These are phyloP conservation scores for Physella acuta DNA, from an alignment of 1,140 invertebrate species.

Conservation along the genomic window DNA sequence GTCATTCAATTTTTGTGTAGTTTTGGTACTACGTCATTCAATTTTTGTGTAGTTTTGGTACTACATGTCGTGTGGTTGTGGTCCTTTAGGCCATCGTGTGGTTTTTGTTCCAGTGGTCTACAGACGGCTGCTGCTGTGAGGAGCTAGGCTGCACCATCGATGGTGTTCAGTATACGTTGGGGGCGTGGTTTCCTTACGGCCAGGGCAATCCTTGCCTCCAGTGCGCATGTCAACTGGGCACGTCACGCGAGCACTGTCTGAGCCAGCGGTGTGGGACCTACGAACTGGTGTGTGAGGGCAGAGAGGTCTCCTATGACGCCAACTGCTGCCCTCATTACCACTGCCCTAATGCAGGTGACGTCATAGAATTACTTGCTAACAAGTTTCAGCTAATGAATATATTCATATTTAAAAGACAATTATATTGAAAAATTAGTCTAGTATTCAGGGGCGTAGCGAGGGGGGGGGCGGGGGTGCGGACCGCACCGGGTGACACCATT, in stretches of 20 bases:
- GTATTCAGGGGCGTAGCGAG: too few species aligned
- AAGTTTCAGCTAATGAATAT: neutral
- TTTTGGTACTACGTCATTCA: too few species aligned
- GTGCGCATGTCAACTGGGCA: slow-evolving; percentile 5
- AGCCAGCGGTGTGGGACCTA: slow-evolving; percentile 7
- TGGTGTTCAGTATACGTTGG: neutral
- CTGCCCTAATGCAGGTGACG: slow-evolving; percentile 10
- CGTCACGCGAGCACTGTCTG: slow-evolving; percentile 6
- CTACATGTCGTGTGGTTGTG: too few species aligned
- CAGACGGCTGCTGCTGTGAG: slow-evolving; percentile 19
- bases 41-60: too few species aligned
- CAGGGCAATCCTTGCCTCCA: slow-evolving; percentile 10
- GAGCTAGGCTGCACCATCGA: slow-evolving; percentile 1
- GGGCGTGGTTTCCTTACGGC: neutral
- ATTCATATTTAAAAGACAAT: neutral
- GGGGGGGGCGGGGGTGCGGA: too few species aligned
- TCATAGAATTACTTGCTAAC: neutral
- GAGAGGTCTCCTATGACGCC: slow-evolving; percentile 4
- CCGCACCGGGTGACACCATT: too few species aligned
- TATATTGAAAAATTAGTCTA: neutral
- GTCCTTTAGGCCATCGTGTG: too few species aligned
- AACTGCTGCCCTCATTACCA: slow-evolving; percentile 6
- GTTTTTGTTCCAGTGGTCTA: slow-evolving; percentile 12
- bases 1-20: too few species aligned
- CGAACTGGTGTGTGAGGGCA: neutral